Base-by-base conservation (phyloP, 2,888 invertebrate genomes). In the Tetramorium bicarinatum region DNA sequence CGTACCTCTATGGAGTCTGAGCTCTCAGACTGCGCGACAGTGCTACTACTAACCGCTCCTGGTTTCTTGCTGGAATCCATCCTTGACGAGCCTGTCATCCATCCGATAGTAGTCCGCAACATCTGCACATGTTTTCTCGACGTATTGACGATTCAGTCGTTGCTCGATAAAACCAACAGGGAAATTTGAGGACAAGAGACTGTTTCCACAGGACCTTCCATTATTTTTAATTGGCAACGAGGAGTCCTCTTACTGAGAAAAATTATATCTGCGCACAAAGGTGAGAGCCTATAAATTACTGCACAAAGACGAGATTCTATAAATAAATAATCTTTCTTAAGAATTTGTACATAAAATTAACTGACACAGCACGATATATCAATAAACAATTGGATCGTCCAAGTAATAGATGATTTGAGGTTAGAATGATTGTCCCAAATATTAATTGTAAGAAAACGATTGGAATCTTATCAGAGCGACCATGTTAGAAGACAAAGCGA, bases 1-100 rank as follows among this genome's bases (percentile, higher is more conserved):
- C 13, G 1, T 84, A 93, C 93, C 91, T 93, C 93, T 85, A 93
- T 91, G 2, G 92, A 91, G 77, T 93, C 91, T 8, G 93, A 90
- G 54, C 84, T 87, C 59, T 87, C 90, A n/a, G 83, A 74, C 29
- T 84, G 82, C 4, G 44, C 82, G 1, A 56, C 82, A 76, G 82
- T 47, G n/a, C 18, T 85, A n/a, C 18, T 85, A n/a, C 8, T 85
- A 15, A 61, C 18, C 8, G 67, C n/a, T 1, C 82, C 69, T 0
- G 75, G 49, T 62, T 80, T 47, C 66, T 85, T 86, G 21, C 29
- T 69, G 8, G 80, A 67, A 54, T 91, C 91, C 93, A 93, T 93
- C 66, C 85, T 88, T 67, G 90, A 90, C 82, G 84, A 83, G 79
- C 88, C 87, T 88, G 91, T 92, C 91, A 91, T 92, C 90, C 91